phyloP scores from a whole-genome alignment of 53 echinoderm and acorn worm species.

The Holothuria leucospilota region DNA sequence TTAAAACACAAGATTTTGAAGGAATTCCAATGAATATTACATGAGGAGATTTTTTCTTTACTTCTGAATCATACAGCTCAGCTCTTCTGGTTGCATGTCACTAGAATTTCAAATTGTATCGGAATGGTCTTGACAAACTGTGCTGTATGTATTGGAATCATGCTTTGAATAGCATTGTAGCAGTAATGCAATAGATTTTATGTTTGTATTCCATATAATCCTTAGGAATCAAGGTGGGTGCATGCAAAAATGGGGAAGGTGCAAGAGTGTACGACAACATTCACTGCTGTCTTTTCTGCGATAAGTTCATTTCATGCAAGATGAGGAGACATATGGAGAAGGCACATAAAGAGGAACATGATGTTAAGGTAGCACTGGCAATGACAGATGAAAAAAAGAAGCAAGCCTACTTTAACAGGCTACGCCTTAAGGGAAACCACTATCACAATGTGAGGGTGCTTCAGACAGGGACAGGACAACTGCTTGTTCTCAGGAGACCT shows the following conservation, averaged over 20 bases:
- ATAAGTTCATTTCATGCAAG: neutral
- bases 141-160: no score
- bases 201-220: no score
- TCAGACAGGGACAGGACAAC: neutral
- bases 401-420: neutral
- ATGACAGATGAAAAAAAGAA: neutral
- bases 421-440: slow-evolving; percentile 11
- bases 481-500: neutral
- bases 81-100: no score
- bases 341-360: neutral
- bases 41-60: no score
- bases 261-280: slow-evolving; percentile 2
- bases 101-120: no score
- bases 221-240: no score
- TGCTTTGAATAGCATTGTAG: no score
- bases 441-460: slow-evolving; percentile 10
- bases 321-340: slow-evolving; percentile 10
- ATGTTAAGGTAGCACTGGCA: slow-evolving; percentile 7
- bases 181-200: no score
- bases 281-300: slow-evolving; percentile 12
- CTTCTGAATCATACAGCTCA: no score
- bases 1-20: no score
- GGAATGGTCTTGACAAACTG: no score
- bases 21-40: no score
- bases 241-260: neutral